A percentile compares a stretch with the other conserved stretches of the same genome.
Evolutionary conservation across 2,888 invertebrate genomes (phyloP).

Genomic region (Subacronicta megacephala): DNA sequence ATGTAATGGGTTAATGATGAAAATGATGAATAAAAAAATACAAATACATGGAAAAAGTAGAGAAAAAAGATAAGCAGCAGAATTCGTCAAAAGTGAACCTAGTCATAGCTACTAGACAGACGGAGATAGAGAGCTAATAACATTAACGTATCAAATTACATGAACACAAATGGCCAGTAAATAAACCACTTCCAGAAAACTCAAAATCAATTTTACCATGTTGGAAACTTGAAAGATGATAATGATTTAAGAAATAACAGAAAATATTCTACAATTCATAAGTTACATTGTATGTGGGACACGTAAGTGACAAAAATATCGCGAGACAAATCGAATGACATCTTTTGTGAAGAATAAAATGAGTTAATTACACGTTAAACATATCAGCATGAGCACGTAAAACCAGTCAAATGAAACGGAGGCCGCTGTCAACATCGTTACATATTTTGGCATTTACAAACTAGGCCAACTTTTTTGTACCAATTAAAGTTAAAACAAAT

Average conservation of each 20-base stretch:
- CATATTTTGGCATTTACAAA: conserved; percentile 38
- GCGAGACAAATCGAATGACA: conserved; percentile 21
- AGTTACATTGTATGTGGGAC: conserved; percentile 8
- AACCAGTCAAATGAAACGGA: conserved; percentile 5
- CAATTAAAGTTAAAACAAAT: conserved; percentile 29
- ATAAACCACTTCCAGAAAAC: neutral
- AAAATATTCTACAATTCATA: neutral
- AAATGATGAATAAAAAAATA: too few species aligned
- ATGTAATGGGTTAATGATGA: too few species aligned
- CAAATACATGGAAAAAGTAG: too few species aligned
- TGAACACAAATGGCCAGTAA: too few species aligned
- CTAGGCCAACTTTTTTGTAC: conserved; percentile 39
- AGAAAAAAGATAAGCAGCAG: too few species aligned
- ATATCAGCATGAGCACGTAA: neutral
- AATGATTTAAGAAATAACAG: conserved; percentile 1
- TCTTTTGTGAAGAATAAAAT: conserved; percentile 9
- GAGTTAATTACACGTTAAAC: conserved; percentile 17
- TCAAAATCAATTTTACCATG: neutral
- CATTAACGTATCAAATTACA: neutral
- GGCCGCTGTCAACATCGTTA: conserved; percentile 24
- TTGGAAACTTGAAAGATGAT: conserved; percentile 12
- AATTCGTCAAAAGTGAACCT: too few species aligned
- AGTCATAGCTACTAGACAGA: too few species aligned
- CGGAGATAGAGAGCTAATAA: too few species aligned
- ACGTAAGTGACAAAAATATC: conserved; percentile 12